These are phyloP conservation scores for Acleris laterana DNA, from an alignment of 2,888 invertebrate species.

Conservation along the genomic window DNA sequence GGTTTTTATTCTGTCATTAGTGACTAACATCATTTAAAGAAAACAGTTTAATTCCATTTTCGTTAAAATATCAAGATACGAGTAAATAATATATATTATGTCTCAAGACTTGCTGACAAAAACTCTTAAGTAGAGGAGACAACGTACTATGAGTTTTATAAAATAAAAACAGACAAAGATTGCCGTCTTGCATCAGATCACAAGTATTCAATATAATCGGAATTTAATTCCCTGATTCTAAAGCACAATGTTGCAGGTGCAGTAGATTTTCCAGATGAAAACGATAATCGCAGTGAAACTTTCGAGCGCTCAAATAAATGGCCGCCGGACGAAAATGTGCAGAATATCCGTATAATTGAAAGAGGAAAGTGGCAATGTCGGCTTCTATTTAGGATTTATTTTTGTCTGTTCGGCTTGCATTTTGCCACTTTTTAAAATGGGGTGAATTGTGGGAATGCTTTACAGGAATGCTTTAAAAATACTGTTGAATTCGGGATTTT, in stretches of 20 bases:
- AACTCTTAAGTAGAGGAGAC: no score
- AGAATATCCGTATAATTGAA: conserved; percentile 15
- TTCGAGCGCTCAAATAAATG: conserved; percentile 17
- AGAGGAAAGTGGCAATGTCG: conserved; percentile 6
- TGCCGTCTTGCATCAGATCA: neutral
- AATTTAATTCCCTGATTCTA: neutral
- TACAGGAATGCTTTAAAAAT: neutral
- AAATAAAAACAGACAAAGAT: no score
- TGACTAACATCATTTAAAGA: no score
- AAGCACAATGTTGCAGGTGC: conserved; percentile 7
- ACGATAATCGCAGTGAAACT: conserved; percentile 24
- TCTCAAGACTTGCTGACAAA: no score
- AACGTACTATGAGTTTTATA: no score
- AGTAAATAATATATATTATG: no score
- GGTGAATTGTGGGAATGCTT: neutral
- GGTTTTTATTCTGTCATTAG: no score
- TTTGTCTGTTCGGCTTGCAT: neutral
- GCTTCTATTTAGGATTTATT: conserved; percentile 1
- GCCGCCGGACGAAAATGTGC: conserved; percentile 2
- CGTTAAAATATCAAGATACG: no score
- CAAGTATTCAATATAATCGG: neutral
- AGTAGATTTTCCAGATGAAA: conserved; percentile 16
- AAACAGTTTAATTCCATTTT: no score
- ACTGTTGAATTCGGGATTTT: no score
- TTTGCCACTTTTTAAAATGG: neutral